Evolutionary conservation across 2,113 vertebrate genomes (phyloP).

Genomic region (Scophthalmus maximus): DNA sequence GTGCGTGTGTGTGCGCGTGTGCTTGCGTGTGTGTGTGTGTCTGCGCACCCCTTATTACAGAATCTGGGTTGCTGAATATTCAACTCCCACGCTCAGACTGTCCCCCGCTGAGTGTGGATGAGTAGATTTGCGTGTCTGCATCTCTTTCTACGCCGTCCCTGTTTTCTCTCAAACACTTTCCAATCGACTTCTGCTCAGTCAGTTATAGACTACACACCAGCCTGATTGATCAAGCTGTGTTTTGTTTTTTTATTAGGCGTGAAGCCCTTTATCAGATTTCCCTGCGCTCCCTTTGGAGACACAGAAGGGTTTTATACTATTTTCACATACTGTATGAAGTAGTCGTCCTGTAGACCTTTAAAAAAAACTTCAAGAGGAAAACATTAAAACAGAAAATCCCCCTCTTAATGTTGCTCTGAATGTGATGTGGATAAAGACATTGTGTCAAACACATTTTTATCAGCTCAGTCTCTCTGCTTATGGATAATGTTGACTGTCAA

Average conservation of each 20-base stretch:
- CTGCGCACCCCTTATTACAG: slow-evolving; percentile 13
- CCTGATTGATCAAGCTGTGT: slow-evolving; percentile 20
- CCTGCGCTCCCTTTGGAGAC: neutral
- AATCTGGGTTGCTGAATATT: slow-evolving; percentile 43
- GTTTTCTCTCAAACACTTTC: neutral
- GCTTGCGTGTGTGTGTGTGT: neutral
- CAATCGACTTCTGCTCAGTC: slow-evolving; percentile 1
- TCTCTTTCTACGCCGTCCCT: slow-evolving; percentile 4
- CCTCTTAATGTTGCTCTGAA: neutral
- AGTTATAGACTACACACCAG: slow-evolving; percentile 1
- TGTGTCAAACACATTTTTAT: neutral
- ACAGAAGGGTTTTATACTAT: neutral
- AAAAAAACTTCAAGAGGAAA: too few relatives aligned
- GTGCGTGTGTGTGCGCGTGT: neutral
- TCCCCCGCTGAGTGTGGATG: slow-evolving; percentile 30
- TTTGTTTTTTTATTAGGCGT: slow-evolving; percentile 3
- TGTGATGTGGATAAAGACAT: neutral
- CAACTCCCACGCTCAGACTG: slow-evolving; percentile 13
- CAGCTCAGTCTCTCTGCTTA: neutral
- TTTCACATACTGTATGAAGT: neutral
- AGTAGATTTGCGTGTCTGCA: slow-evolving; percentile 10
- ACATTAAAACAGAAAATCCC: neutral
- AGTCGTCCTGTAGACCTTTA: neutral
- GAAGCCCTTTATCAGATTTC: neutral
- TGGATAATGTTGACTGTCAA: too few relatives aligned